Percentiles rank a stretch among this genome's conserved stretches.
Conservation (phyloP, 2,797 vertebrate species). For the Amniataba percoides region DNA sequence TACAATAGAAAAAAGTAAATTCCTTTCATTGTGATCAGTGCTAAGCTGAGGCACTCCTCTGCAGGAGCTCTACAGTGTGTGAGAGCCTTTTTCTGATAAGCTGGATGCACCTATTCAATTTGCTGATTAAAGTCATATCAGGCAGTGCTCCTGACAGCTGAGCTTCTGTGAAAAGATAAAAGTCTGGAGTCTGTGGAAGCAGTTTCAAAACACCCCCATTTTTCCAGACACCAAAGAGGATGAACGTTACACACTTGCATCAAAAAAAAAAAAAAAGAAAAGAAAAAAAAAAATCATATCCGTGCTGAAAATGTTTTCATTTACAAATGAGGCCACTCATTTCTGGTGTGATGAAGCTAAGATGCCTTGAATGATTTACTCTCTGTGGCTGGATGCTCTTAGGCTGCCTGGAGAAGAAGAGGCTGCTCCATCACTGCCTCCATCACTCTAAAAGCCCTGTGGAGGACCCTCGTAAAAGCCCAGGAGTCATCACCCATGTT, state of each 20-base stretch:
- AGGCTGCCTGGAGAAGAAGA: slow-evolving; percentile 83
- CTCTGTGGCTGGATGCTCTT: slow-evolving; percentile 86
- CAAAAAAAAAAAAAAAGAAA: slow-evolving; percentile 18
- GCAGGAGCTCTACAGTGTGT: slow-evolving; percentile 40
- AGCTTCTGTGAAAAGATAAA: slow-evolving; percentile 68
- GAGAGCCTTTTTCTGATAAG: slow-evolving; percentile 69
- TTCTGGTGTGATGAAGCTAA: slow-evolving; percentile 50
- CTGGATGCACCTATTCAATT: slow-evolving; percentile 76
- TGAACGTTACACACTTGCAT: slow-evolving; percentile 41
- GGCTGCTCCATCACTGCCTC: slow-evolving; percentile 60
- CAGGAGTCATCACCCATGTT: slow-evolving; percentile 15
- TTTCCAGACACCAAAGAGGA: slow-evolving; percentile 46
- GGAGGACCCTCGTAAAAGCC: slow-evolving; percentile 80
- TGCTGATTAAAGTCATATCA: slow-evolving; percentile 79
- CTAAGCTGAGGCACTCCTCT: slow-evolving; percentile 55
- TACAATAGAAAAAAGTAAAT: slow-evolving; percentile 60
- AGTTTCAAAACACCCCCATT: slow-evolving; percentile 60
- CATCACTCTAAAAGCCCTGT: slow-evolving; percentile 83
- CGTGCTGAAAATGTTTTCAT: slow-evolving; percentile 62
- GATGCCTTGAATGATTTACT: slow-evolving; percentile 78
- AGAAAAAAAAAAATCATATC: slow-evolving; percentile 24
- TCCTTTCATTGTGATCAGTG: slow-evolving; percentile 63
- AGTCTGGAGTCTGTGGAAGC: slow-evolving; percentile 53
- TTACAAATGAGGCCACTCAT: slow-evolving; percentile 56
- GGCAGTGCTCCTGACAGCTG: slow-evolving; percentile 64